Conservation (phyloP, 2,113 vertebrate species). For the Noturus placidus region DNA sequence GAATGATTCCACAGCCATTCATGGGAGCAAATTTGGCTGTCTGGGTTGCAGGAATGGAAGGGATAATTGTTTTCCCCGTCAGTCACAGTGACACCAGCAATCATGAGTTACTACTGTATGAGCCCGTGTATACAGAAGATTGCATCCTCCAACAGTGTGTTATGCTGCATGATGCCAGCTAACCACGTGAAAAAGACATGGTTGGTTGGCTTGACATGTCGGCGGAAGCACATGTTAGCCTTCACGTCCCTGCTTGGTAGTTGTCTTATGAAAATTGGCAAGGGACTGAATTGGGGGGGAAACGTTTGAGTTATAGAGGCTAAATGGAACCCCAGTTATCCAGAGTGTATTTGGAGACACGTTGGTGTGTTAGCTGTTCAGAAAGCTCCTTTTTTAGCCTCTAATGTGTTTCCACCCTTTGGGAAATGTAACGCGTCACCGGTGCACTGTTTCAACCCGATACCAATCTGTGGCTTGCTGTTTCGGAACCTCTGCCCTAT, state of each 20-base stretch:
- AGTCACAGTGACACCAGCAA: neutral
- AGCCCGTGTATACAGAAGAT: neutral
- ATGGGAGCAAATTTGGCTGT: no score
- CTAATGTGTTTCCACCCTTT: neutral
- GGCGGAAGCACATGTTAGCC: neutral
- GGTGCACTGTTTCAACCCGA: neutral
- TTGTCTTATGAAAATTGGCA: no score
- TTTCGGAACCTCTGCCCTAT: neutral
- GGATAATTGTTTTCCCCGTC: no score
- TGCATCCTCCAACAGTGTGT: neutral
- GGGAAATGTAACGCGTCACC: neutral
- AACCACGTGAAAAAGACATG: neutral
- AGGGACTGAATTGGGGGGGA: neutral
- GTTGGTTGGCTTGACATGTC: neutral
- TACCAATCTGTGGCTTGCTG: neutral
- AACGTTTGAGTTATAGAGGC: neutral
- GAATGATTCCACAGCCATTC: no score
- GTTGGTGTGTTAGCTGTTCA: neutral
- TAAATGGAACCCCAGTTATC: neutral
- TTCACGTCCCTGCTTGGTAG: neutral
- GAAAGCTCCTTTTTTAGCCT: neutral
- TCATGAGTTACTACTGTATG: neutral
- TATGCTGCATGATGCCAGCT: neutral
- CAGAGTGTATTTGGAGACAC: neutral
- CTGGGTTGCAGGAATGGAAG: no score